Evolutionary conservation across 1,140 invertebrate genomes (phyloP).

Genomic region (Trichogramma pretiosum): DNA sequence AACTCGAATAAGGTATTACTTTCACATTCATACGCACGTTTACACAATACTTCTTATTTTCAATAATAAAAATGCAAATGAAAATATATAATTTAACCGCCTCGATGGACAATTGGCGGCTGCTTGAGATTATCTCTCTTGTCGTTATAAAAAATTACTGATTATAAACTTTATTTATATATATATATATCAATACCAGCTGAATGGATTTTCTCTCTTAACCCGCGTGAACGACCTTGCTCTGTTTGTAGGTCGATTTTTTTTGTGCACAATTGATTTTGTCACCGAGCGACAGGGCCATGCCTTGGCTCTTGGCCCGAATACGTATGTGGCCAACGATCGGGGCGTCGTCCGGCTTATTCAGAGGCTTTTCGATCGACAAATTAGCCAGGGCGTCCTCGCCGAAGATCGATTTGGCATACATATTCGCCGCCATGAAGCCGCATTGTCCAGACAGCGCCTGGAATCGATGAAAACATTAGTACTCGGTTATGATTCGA

Average conservation of each 20-base stretch:
- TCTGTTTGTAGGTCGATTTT: slow-evolving; percentile 46
- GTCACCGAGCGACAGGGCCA: slow-evolving; percentile 92
- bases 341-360: slow-evolving; percentile 74
- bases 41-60: too few species aligned
- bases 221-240: slow-evolving; percentile 51
- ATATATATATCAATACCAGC: neutral
- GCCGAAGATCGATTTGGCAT: slow-evolving; percentile 97
- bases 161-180: slow-evolving; percentile 4
- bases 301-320: slow-evolving; percentile 96
- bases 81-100: too few species aligned
- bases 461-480: slow-evolving; percentile 38
- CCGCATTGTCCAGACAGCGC: slow-evolving; percentile 92
- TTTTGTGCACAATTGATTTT: slow-evolving; percentile 94
- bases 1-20: slow-evolving; percentile 2
- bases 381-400: slow-evolving; percentile 98
- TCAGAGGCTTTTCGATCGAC: slow-evolving; percentile 90
- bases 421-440: slow-evolving; percentile 99
- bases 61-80: too few species aligned
- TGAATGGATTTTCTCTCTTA: slow-evolving; percentile 24
- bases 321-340: slow-evolving; percentile 96
- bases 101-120: too few species aligned
- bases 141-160: slow-evolving; percentile 4
- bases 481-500: neutral
- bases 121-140: neutral
- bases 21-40: slow-evolving; percentile 4